Percentiles rank a stretch among this genome's conserved stretches.
phyloP scores from a whole-genome alignment of 2,888 invertebrate species.

The Caenorhabditis auriculariae region DNA sequence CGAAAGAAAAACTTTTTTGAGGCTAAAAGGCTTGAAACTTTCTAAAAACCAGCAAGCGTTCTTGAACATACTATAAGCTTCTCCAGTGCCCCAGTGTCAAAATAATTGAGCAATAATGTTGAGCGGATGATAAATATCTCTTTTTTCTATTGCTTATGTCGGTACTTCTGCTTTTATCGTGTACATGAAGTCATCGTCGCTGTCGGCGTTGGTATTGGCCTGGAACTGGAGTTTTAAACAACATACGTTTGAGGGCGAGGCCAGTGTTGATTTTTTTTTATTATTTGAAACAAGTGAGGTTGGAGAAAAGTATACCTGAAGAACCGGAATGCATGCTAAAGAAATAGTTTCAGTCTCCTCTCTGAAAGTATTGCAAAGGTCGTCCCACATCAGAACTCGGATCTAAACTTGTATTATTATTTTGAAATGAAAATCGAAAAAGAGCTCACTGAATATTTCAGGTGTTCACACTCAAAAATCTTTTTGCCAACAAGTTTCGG shows the following conservation, averaged over 20 bases:
- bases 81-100: too few relatives aligned
- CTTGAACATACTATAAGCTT: too few relatives aligned
- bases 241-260: conserved; percentile 6
- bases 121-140: too few relatives aligned
- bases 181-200: conserved; percentile 52
- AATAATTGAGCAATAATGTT: too few relatives aligned
- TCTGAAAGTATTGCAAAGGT: conserved; percentile 50
- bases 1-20: too few relatives aligned
- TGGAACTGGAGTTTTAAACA: conserved; percentile 43
- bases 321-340: conserved; percentile 60
- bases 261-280: conserved; percentile 3
- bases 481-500: conserved; percentile 54
- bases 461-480: conserved; percentile 61
- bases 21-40: too few relatives aligned
- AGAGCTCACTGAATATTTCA: conserved; percentile 51
- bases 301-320: conserved; percentile 47
- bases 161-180: conserved; percentile 55
- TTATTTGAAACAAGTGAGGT: neutral
- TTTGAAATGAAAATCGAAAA: too few relatives aligned
- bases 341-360: conserved; percentile 60
- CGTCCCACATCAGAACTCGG: conserved; percentile 60
- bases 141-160: conserved; percentile 24
- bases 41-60: too few relatives aligned
- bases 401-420: conserved; percentile 30
- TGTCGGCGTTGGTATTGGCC: conserved; percentile 57